Evolutionary conservation across 2,888 invertebrate genomes (phyloP), one percentile per base, ranked within the genome.

Genomic region (Chironomus riparius): DNA sequence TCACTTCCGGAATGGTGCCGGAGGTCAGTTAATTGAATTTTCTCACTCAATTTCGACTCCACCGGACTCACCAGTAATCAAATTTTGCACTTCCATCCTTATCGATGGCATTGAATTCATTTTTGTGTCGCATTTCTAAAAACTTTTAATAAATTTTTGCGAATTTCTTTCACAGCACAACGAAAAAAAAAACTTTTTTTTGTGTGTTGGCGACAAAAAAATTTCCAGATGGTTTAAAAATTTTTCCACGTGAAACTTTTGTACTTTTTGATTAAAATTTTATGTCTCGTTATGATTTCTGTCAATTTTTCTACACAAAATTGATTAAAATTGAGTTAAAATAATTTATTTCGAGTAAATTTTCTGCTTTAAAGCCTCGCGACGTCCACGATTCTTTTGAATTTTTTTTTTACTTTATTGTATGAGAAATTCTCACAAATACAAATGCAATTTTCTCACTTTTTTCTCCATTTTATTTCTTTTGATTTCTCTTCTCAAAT

Each of bases 391-490:
- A 56, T 56, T 15, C 15, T 56, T 56, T 4, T 56, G 56, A 56
- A 56, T 18, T 56, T 15, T 50, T 50, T 62, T 21, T 10, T 12
- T 12, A 6, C 21, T 65, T 24, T 56, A 50, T 15, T 56, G 38
- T 38, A 38, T 38, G 38, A 10, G 38, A 38, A 38, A 38, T 38
- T 38, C 38, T 38, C 38, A 38, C 38, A 7, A 38, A 38, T 38
- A 38, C 38, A 0, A 38, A 38, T 10, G 38, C 10, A 38, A 38
- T 3, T 28, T 38, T 10, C 38, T 38, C 38, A 38, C 7, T 56
- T 56, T 56, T n/a, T 56, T 65, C 65, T 21, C 65, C 65, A 65
- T 65, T 65, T 65, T 56, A 56, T 56, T 56, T 56, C 56, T 56
- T 18, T 15, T 50, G 15, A 56, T 56, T 56, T 56, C 56, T 56